Percentiles rank a stretch among this genome's conserved stretches.
These are phyloP conservation scores for Pterophyllum scalare DNA, from an alignment of 2,113 vertebrate species.

Conservation along the genomic window DNA sequence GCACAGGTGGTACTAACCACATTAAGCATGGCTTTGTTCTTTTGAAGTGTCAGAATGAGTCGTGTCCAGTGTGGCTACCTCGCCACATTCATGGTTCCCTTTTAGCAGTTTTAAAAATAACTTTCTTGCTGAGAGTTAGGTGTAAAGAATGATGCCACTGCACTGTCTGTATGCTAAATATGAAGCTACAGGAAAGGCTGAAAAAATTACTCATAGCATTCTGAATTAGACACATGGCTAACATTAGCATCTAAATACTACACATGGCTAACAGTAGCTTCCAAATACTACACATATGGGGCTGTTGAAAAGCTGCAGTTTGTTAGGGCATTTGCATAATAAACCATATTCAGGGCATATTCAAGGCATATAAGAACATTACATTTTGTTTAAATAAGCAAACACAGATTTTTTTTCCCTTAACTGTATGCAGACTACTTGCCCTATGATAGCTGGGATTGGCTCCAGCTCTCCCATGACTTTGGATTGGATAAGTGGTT, in stretches of 20 bases:
- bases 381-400: background rate
- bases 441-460: background rate
- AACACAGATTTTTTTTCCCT: too few relatives aligned
- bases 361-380: background rate
- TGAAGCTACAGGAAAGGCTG: background rate
- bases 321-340: background rate
- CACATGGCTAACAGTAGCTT: background rate
- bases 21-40: constrained; percentile 5
- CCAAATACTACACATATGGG: background rate
- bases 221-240: background rate
- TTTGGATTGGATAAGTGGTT: background rate
- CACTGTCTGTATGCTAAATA: background rate
- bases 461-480: background rate
- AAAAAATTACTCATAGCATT: too few relatives aligned
- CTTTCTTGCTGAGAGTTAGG: background rate
- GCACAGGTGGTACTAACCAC: constrained; percentile 3
- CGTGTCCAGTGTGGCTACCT: background rate
- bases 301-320: background rate
- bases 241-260: background rate
- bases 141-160: background rate
- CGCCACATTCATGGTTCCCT: background rate
- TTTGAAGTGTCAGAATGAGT: constrained; percentile 2
- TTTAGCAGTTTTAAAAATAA: background rate
- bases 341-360: background rate
- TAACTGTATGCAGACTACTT: background rate